Evolutionary conservation across 2,113 vertebrate species (phyloP).

Genomic region (Thunnus maccoyii): DNA sequence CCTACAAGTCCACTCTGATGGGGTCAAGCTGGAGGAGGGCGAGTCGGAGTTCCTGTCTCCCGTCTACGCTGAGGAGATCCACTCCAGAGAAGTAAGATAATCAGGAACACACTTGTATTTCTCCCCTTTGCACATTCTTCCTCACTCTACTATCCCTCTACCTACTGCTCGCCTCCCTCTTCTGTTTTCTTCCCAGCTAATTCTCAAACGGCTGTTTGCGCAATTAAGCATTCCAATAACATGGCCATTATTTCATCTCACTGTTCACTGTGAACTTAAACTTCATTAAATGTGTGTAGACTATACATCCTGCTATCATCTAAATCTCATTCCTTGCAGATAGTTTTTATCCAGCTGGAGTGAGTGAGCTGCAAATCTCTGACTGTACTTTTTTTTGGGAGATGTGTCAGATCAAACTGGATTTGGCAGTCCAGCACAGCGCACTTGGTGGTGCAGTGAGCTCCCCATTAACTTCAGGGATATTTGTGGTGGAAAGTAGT

Average conservation of each 20-base stretch:
- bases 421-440: slow-evolving; percentile 57
- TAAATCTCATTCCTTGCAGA: slow-evolving; percentile 29
- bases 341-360: slow-evolving; percentile 30
- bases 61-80: slow-evolving; percentile 94
- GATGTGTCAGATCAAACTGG: slow-evolving; percentile 65
- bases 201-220: slow-evolving; percentile 26
- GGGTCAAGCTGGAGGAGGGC: slow-evolving; percentile 94
- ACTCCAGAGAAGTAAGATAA: slow-evolving; percentile 92
- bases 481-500: slow-evolving; percentile 74
- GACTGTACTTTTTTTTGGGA: slow-evolving; percentile 28
- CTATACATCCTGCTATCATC: slow-evolving; percentile 13
- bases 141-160: not conserved
- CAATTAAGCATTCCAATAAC: slow-evolving; percentile 22
- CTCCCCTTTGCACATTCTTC: slow-evolving; percentile 22
- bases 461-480: slow-evolving; percentile 77
- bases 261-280: slow-evolving; percentile 36
- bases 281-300: slow-evolving; percentile 18
- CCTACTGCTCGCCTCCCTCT: not conserved
- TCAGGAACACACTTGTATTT: slow-evolving; percentile 27
- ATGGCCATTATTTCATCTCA: slow-evolving; percentile 34
- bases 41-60: slow-evolving; percentile 97
- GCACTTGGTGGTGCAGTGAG: slow-evolving; percentile 60
- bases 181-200: slow-evolving; percentile 8
- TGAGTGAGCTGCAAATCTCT: slow-evolving; percentile 51
- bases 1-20: slow-evolving; percentile 89